Base-by-base conservation (phyloP, 1,140 invertebrate genomes). In the Nautilus pompilius region DNA sequence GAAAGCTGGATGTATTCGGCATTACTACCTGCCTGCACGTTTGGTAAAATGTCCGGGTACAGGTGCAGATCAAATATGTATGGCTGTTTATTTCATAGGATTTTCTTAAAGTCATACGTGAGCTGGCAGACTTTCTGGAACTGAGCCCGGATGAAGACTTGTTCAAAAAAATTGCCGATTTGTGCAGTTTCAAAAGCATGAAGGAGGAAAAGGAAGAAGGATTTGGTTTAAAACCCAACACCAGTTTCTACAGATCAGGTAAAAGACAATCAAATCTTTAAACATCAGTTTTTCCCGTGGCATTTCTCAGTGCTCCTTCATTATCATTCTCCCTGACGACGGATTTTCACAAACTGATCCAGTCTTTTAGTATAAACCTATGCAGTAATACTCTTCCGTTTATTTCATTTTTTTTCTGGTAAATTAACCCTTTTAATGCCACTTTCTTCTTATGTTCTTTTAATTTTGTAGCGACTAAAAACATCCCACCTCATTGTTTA, bases 171-270 rank as follows among this genome's bases (percentile, higher is more conserved):
- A 62, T 66, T 29, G 60, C 65, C 29, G 60, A 66, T 3, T 36
- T 58, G 20, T 66, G 65, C 55, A 56, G 58, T 4, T 66, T 66
- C 33, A 58, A 53, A 17, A 54, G 34, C 4, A 66, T 66, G 65
- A 66, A 62, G 55, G 53, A 58, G n/a, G 60, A 62, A 58, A 66
- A 66, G 24, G 60, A 62, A 24, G 33, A 56, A 65, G 20, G 51
- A 28, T 3, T n/a, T 26, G 20, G 5, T 22, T 6, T 55, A 62
- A 29, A 41, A 65, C 49, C n/a, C 60, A 33, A 8, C 28, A 15
- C 34, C 5, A 49, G 34, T 3, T 64, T 70, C 33, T 67, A 60
- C 58, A 58, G 68, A 26, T 67, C 66, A 65, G 68, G 68, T 70
- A 54, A 54, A 53, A n/a, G n/a, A n/a, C n/a, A n/a, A n/a, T n/a